phyloP scores from a whole-genome alignment of 1,140 invertebrate genomes.

The Hyles vespertilio region DNA sequence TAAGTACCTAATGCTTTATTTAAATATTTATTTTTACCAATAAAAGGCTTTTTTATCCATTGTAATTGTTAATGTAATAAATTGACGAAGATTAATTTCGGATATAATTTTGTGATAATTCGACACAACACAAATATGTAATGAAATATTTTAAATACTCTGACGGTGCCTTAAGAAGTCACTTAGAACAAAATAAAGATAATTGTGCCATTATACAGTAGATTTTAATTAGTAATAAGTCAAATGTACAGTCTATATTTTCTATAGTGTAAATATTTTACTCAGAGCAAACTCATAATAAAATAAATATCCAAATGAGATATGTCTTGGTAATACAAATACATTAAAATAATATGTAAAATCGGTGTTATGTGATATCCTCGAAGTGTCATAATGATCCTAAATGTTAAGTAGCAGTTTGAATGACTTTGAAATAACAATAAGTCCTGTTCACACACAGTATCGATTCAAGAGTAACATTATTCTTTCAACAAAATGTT shows the following conservation, averaged over 20 bases:
- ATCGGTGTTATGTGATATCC: too few relatives aligned
- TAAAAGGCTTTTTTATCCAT: background rate
- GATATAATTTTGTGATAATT: conserved; percentile 1
- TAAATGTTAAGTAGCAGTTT: too few relatives aligned
- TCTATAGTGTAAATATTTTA: background rate
- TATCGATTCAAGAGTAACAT: too few relatives aligned
- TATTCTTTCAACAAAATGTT: too few relatives aligned
- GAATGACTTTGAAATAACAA: too few relatives aligned
- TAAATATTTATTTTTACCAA: background rate
- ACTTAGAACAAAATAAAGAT: conserved; percentile 17
- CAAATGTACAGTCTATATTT: background rate
- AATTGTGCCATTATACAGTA: conserved; percentile 21
- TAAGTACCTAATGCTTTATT: too few relatives aligned
- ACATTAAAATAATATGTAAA: too few relatives aligned
- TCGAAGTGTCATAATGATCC: too few relatives aligned
- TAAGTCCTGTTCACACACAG: too few relatives aligned
- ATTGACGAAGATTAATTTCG: background rate
- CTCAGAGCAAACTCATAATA: too few relatives aligned
- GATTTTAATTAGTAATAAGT: background rate
- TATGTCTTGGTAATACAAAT: too few relatives aligned
- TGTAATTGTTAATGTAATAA: background rate
- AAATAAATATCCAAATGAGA: too few relatives aligned
- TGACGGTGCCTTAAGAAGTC: conserved; percentile 34
- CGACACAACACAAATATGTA: background rate
- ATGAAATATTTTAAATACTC: conserved; percentile 18